Conservation (phyloP, 2,888 invertebrate species). For the Tetrapedia diversipes region DNA sequence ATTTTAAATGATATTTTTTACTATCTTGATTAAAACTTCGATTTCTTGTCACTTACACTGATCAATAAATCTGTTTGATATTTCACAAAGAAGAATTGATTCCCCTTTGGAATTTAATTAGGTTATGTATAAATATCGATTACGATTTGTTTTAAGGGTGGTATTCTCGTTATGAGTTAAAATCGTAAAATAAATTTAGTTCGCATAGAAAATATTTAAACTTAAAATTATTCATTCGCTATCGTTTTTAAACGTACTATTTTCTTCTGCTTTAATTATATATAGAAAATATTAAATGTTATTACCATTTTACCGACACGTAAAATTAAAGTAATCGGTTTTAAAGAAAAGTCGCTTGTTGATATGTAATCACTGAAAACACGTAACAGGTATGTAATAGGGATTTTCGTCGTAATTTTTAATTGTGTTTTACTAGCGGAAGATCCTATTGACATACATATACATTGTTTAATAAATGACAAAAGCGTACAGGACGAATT, state of each 20-base stretch:
- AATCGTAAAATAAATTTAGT: background rate
- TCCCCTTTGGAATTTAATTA: background rate
- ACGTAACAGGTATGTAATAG: background rate
- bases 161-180: background rate
- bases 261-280: no score
- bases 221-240: no score
- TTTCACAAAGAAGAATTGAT: background rate
- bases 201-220: no score
- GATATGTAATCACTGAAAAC: background rate
- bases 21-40: background rate
- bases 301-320: no score
- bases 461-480: background rate
- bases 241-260: no score
- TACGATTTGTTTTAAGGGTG: background rate
- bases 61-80: background rate
- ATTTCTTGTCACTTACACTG: background rate
- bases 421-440: conserved; percentile 19
- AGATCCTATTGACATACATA: conserved; percentile 1
- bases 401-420: conserved; percentile 21
- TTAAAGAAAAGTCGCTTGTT: background rate
- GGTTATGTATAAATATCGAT: conserved; percentile 29
- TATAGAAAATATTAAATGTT: no score
- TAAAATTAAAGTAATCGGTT: background rate
- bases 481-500: conserved; percentile 3
- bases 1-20: background rate